Conservation (phyloP, 1,140 invertebrate genomes). For the Wiebesia pumilae region DNA sequence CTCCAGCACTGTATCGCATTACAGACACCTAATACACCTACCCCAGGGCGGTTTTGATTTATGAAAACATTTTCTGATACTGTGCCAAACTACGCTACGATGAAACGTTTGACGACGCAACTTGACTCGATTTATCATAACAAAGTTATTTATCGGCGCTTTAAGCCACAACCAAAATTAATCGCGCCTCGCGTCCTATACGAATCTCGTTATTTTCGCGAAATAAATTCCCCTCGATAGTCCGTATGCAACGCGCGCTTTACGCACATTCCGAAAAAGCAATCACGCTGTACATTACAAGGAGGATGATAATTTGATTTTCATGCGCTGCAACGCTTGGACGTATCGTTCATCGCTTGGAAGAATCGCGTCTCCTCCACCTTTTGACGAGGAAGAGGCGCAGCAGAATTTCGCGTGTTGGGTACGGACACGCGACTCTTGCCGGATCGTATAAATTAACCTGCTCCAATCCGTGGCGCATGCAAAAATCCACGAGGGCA, state of each 20-base stretch:
- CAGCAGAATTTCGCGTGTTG: neutral
- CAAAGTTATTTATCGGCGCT: neutral
- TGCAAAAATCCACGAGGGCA: conserved; percentile 35
- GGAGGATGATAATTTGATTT: neutral
- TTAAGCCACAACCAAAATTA: neutral
- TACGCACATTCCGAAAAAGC: conserved; percentile 2
- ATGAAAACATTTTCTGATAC: neutral
- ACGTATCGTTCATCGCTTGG: conserved; percentile 5
- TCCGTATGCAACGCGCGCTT: too few relatives aligned
- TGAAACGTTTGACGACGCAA: neutral
- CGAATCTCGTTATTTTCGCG: neutral
- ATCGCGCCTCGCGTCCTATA: neutral
- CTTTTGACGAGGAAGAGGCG: neutral
- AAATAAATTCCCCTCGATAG: too few relatives aligned
- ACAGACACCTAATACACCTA: neutral
- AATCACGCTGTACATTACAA: neutral
- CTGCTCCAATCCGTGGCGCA: conserved; percentile 41
- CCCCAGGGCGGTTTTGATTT: neutral
- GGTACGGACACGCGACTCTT: conserved; percentile 23
- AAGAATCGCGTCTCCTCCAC: neutral
- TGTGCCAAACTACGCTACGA: neutral
- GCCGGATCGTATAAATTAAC: conserved; percentile 29
- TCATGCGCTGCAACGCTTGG: neutral
- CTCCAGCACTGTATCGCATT: neutral
- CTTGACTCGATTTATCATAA: neutral